Evolutionary conservation across 1,140 invertebrate genomes (phyloP).

Genomic region (Pachyrhynchus sulphureomaculatus): DNA sequence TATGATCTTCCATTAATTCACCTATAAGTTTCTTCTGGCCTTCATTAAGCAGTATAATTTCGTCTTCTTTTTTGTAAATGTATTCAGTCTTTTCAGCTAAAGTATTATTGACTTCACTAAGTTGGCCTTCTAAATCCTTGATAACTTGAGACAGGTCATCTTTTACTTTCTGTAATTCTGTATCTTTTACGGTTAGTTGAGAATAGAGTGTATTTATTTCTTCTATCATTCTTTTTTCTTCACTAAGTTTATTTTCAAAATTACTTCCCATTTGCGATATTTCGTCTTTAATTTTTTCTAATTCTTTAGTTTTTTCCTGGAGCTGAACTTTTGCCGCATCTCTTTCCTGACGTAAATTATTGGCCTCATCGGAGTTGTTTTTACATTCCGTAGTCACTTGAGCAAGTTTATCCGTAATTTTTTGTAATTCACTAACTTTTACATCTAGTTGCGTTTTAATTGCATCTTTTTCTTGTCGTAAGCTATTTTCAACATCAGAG

Average conservation of each 20-base stretch:
- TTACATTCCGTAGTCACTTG: not conserved
- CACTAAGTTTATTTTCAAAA: slow-evolving; percentile 10
- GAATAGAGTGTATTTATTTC: slow-evolving; percentile 1
- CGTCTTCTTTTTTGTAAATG: slow-evolving; percentile 12
- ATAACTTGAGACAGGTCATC: slow-evolving; percentile 7
- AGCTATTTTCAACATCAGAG: slow-evolving; percentile 16
- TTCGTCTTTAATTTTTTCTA: slow-evolving; percentile 33
- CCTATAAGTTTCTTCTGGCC: slow-evolving; percentile 22
- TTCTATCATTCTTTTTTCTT: slow-evolving; percentile 8
- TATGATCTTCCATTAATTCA: slow-evolving; percentile 23
- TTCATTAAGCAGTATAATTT: slow-evolving; percentile 12
- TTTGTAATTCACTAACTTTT: slow-evolving; percentile 10
- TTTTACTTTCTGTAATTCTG: slow-evolving; percentile 11
- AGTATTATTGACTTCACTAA: not conserved
- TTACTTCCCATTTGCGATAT: slow-evolving; percentile 17
- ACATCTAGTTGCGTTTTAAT: not conserved
- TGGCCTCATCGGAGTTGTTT: not conserved
- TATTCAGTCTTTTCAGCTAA: slow-evolving; percentile 16
- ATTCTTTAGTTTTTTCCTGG: not conserved
- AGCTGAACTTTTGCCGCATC: not conserved
- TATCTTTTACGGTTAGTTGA: not conserved
- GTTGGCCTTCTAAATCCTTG: slow-evolving; percentile 14
- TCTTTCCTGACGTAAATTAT: not conserved
- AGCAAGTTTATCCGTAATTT: slow-evolving; percentile 1
- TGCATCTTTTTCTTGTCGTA: slow-evolving; percentile 18